A percentile compares a stretch with the other conserved stretches of the same genome.
Conservation (phyloP, 2,797 vertebrate genomes). For the Danio jaintianensis region DNA sequence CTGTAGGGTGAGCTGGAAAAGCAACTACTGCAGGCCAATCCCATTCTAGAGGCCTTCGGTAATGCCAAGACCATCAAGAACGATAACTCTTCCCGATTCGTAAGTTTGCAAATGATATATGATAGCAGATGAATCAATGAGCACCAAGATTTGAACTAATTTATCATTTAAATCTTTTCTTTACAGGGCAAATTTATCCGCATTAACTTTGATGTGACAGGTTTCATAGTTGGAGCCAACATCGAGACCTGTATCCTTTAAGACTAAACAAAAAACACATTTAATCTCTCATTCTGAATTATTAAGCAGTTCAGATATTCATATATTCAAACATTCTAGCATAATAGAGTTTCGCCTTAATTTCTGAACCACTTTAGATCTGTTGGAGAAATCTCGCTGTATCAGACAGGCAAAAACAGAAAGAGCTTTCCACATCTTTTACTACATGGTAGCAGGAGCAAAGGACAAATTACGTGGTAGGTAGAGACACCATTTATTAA, state of each 20-base stretch:
- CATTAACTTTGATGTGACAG: constrained; percentile 97
- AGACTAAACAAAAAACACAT: background rate
- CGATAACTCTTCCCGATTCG: constrained; percentile 96
- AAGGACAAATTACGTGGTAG: constrained; percentile 82
- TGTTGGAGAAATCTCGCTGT: constrained; percentile 95
- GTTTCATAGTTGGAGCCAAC: constrained; percentile 93
- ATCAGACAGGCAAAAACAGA: constrained; percentile 93
- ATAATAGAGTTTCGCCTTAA: constrained; percentile 51
- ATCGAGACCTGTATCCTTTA: constrained; percentile 97
- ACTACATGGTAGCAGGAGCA: constrained; percentile 92
- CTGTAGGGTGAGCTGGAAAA: constrained; percentile 95
- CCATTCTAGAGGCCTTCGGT: constrained; percentile 96
- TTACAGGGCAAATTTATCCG: constrained; percentile 97
- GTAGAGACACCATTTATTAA: constrained; percentile 14
- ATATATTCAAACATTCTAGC: background rate
- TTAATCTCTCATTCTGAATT: background rate
- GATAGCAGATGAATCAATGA: background rate
- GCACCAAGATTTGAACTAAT: background rate
- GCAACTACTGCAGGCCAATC: constrained; percentile 96
- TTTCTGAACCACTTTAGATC: constrained; percentile 77
- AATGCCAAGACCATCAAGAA: constrained; percentile 99
- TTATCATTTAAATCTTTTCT: constrained; percentile 32
- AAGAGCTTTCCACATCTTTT: constrained; percentile 95
- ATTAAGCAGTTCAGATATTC: background rate
- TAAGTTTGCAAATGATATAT: constrained; percentile 73